Evolutionary conservation across 2,888 invertebrate species (phyloP), one percentile per base, ranked within the genome.

Genomic region (Ormyrus nitidulus): DNA sequence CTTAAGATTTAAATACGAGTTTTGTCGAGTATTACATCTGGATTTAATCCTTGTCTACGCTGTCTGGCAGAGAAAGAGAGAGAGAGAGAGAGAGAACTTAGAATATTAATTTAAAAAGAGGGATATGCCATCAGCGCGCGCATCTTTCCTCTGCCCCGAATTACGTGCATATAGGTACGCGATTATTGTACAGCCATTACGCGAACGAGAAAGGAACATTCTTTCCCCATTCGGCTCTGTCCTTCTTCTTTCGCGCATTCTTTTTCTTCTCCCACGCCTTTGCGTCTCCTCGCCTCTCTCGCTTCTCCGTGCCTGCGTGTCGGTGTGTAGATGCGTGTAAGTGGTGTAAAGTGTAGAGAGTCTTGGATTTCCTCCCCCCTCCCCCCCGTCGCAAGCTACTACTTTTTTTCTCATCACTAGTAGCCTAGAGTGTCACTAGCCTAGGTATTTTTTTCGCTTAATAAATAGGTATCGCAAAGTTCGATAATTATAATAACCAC

Each of bases 101-200:
- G 64, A 69, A 68, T 34, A 34, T 84, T 84, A 81, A 83, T 83
- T 84, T 82, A 86, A 84, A 86, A 86, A 34, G 34, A 85, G 84
- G 85, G 86, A 88, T 87, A 87, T 87, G 87, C 88, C 85, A 86
- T 81, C 82, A 83, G 84, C 83, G 84, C 85, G 84, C 83, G 84
- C 85, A 83, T 82, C 83, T 81, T 34, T 51, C 48, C 34, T 70
- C 58, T 7, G n/a, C 6, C 70, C 13, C 10, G 11, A 0, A 34
- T 34, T 34, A 34, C 19, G 4, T 2, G n/a, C 8, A 46, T 7
- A 69, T 3, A 51, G n/a, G n/a, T 68, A 48, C 84, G 83, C 83
- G 82, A 85, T 87, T 86, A 86, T 86, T 86, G 83, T 88, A 87
- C 86, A 85, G 84, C 84, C 85, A 85, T 87, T 84, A 83, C 56